These are phyloP conservation scores for Danionella cerebrum DNA, from an alignment of 2,113 vertebrate species.

Conservation along the genomic window DNA sequence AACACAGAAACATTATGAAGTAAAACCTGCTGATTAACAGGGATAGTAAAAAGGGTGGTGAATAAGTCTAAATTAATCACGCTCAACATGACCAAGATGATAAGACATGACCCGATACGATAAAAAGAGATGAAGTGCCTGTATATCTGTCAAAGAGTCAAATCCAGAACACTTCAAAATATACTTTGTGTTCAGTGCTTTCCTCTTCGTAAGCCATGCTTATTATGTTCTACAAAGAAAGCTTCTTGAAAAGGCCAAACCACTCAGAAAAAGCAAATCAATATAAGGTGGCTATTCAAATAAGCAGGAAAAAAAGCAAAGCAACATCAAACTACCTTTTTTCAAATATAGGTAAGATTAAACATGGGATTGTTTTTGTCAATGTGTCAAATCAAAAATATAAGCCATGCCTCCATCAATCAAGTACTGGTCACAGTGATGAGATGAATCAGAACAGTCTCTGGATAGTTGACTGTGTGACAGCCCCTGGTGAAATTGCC, in stretches of 20 bases:
- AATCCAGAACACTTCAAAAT: background rate
- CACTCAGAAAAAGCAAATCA: conserved; percentile 25
- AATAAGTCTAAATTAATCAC: too few species aligned
- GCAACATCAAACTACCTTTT: background rate
- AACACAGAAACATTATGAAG: too few species aligned
- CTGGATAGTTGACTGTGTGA: background rate
- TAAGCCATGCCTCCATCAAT: too few species aligned
- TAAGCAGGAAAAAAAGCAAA: background rate
- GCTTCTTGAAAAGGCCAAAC: conserved; percentile 28
- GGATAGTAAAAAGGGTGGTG: too few species aligned
- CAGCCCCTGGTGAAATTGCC: background rate
- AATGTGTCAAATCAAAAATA: too few species aligned
- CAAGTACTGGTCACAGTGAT: background rate
- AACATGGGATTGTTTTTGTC: background rate
- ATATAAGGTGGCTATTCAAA: background rate
- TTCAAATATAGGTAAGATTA: background rate
- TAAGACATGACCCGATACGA: background rate
- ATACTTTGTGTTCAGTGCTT: background rate
- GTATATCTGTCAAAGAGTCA: background rate
- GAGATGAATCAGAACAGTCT: background rate
- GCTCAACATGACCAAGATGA: background rate
- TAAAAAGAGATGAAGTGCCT: background rate
- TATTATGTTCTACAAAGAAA: conserved; percentile 11
- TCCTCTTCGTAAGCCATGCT: background rate
- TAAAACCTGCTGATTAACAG: too few species aligned